Evolutionary conservation across 2,113 vertebrate species (phyloP).

Genomic region (Chiloscyllium plagiosum): DNA sequence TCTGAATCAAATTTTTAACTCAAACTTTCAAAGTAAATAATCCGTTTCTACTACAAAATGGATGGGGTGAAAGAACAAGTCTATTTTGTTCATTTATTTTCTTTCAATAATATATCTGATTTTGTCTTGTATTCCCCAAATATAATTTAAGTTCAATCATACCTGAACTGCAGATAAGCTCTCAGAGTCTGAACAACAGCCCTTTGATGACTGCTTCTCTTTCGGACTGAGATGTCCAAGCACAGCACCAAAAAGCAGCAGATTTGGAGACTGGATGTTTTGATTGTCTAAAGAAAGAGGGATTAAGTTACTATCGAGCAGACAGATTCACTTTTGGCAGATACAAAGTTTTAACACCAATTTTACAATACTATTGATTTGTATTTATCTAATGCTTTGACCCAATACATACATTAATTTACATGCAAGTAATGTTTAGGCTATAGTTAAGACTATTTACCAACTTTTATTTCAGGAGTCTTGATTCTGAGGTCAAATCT

Average conservation of each 20-base stretch:
- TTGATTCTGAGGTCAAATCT: not conserved
- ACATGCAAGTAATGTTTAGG: not conserved
- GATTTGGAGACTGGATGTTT: slow-evolving; percentile 67
- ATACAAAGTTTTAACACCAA: not conserved
- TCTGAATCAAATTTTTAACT: not conserved
- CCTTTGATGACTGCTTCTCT: slow-evolving; percentile 48
- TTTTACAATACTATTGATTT: not conserved
- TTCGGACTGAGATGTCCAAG: slow-evolving; percentile 47
- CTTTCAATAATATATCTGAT: not conserved
- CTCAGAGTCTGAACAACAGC: slow-evolving; percentile 44
- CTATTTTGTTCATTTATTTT: not conserved
- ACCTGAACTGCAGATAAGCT: slow-evolving; percentile 65
- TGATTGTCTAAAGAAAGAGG: slow-evolving; percentile 46
- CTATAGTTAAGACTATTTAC: not conserved
- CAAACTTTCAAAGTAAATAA: not conserved
- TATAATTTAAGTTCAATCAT: slow-evolving; percentile 31
- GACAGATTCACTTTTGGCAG: not conserved
- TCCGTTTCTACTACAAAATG: not conserved
- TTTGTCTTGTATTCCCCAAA: not conserved
- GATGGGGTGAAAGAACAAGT: too few species aligned
- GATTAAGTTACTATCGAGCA: slow-evolving; percentile 1
- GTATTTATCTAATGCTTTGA: not conserved
- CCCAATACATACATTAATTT: not conserved
- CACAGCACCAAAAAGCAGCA: slow-evolving; percentile 80
- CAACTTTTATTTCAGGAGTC: not conserved